Conservation (phyloP, 2,888 invertebrate genomes). For the Resseliella maxima region DNA sequence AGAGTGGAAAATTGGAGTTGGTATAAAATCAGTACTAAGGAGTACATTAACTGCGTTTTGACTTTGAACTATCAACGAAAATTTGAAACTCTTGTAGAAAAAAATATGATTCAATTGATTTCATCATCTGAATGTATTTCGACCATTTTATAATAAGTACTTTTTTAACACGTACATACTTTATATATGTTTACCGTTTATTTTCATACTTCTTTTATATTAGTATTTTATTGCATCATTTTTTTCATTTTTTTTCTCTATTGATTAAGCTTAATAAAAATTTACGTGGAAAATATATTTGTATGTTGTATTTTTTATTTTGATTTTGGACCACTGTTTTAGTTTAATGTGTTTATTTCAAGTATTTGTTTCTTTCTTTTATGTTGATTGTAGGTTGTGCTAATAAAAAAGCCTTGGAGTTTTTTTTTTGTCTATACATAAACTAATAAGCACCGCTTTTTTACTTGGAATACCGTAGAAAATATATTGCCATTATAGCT, state of each 20-base stretch:
- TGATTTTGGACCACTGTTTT: not conserved
- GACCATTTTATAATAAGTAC: not conserved
- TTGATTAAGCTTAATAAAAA: slow-evolving; percentile 48
- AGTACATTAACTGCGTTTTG: not conserved
- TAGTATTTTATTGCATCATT: slow-evolving; percentile 40
- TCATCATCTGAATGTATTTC: not conserved
- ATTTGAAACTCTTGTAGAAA: not conserved
- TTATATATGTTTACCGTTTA: slow-evolving; percentile 6
- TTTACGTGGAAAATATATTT: slow-evolving; percentile 43
- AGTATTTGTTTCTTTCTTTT: slow-evolving; percentile 33
- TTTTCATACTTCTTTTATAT: slow-evolving; percentile 35
- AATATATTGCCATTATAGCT: not conserved
- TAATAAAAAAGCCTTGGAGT: slow-evolving; percentile 1
- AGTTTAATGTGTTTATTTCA: not conserved
- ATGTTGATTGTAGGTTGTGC: slow-evolving; percentile 18
- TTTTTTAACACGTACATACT: slow-evolving; percentile 4
- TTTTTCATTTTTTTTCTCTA: slow-evolving; percentile 30
- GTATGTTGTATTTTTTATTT: slow-evolving; percentile 52
- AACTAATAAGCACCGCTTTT: slow-evolving; percentile 55
- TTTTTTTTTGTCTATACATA: slow-evolving; percentile 10
- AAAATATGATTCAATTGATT: not conserved
- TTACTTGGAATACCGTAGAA: slow-evolving; percentile 49
- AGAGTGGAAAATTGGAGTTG: not conserved
- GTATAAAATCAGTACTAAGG: not conserved
- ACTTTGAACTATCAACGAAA: not conserved